Conservation (phyloP, 2,113 vertebrate species). For the Paradoxurus hermaphroditus region DNA sequence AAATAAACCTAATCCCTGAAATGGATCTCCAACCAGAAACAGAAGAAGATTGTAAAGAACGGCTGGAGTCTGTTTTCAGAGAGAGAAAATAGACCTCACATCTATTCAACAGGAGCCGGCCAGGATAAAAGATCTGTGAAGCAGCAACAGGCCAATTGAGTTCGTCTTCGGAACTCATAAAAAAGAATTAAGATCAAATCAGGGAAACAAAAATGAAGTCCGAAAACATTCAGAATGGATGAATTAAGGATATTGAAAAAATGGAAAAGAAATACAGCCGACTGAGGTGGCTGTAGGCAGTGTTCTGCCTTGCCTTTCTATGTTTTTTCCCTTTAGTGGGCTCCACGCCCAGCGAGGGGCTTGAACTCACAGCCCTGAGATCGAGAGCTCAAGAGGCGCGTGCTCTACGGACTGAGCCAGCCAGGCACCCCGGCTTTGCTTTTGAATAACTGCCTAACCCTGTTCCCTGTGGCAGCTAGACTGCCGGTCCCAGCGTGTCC, state of each 20-base stretch:
- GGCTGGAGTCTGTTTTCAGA: conserved; percentile 43
- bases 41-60: conserved; percentile 2
- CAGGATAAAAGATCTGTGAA: background rate
- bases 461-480: background rate
- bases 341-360: background rate
- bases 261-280: background rate
- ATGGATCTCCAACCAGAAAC: conserved; percentile 5
- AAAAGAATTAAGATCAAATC: conserved; percentile 5
- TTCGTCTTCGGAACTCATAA: conserved; percentile 3
- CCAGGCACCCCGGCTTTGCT: background rate
- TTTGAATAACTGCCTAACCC: background rate
- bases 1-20: conserved; percentile 15
- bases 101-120: background rate
- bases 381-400: background rate
- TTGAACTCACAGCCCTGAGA: background rate
- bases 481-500: background rate
- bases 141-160: background rate
- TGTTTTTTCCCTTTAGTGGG: background rate
- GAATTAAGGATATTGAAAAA: background rate
- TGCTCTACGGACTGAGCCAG: background rate
- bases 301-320: too few relatives aligned
- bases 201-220: background rate
- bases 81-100: background rate
- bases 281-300: background rate
- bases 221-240: background rate